Conservation (phyloP, 2,797 vertebrate species). For the Potorous gilbertii region DNA sequence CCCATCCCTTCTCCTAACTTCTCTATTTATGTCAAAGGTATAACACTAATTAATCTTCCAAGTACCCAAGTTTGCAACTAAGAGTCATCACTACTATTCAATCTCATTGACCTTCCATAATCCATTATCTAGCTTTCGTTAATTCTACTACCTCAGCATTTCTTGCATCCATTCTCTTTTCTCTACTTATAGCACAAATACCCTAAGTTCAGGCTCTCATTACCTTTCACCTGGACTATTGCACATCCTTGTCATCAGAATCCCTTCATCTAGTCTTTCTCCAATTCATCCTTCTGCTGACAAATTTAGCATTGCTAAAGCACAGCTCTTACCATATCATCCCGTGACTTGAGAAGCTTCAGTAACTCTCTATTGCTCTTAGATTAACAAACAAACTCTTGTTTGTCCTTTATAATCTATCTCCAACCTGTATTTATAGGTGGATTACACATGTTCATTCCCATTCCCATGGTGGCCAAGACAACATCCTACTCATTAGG, state of each 20-base stretch:
- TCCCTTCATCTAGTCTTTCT: not conserved
- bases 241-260: not conserved
- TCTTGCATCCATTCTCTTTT: not conserved
- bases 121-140: not conserved
- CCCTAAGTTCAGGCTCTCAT: not conserved
- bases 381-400: not conserved
- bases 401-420: not conserved
- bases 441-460: not conserved
- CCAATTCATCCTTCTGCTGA: not conserved
- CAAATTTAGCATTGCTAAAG: not conserved
- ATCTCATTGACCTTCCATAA: not conserved
- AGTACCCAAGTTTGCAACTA: not conserved
- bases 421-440: not conserved
- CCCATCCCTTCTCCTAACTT: not conserved
- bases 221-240: not conserved
- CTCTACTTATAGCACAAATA: not conserved
- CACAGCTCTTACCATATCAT: not conserved
- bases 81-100: not conserved
- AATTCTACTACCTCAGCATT: not conserved
- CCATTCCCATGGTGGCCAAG: too few species aligned
- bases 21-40: not conserved
- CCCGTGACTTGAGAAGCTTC: not conserved
- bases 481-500: not conserved
- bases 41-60: not conserved
- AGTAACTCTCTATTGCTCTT: not conserved